Evolutionary conservation across 2,888 invertebrate species (phyloP), one percentile per base, ranked within the genome.

Genomic region (Eupithecia subumbrata): DNA sequence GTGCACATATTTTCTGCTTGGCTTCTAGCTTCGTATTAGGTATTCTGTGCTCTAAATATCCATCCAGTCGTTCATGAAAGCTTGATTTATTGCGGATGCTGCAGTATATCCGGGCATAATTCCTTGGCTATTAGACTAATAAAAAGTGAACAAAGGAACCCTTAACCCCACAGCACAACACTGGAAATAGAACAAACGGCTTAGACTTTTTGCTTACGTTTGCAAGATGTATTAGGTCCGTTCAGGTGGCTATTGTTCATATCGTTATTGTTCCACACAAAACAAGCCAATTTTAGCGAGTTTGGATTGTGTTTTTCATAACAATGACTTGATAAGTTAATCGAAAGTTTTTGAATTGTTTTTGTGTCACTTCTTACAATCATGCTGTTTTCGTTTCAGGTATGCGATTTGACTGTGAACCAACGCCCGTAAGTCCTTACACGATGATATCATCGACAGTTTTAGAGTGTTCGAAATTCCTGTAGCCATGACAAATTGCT

Each of bases 191-290:
- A 76, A 76, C 77, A 71, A 80, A 74, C 70, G 45, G 64, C 60
- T 74, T 75, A 76, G 72, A 67, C 68, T 79, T 82, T 80, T 79
- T 81, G 78, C 78, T 78, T 74, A 76, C 76, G 74, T 80, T 75
- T 76, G 74, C 78, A 69, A 80, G 79, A 80, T 80, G 78, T 78
- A 78, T 80, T 80, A 79, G 79, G 74, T 75, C 69, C 74, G 70
- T 82, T 80, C 80, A 78, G 75, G 74, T 76, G 76, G 74, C 87
- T 81, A 88, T 87, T 88, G 87, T 88, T 88, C 81, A 77, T 70
- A 72, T 66, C 75, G 81, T 84, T 83, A 87, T 87, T 87, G 87
- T 87, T 87, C 81, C 80, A 75, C 34, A 73, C 76, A 81, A 81
- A 81, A 85, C 82, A 82, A 83, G 77, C 71, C 78, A 79, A 84